phyloP scores from a whole-genome alignment of 2,797 vertebrate genomes.

The Diplodus puntazzo region DNA sequence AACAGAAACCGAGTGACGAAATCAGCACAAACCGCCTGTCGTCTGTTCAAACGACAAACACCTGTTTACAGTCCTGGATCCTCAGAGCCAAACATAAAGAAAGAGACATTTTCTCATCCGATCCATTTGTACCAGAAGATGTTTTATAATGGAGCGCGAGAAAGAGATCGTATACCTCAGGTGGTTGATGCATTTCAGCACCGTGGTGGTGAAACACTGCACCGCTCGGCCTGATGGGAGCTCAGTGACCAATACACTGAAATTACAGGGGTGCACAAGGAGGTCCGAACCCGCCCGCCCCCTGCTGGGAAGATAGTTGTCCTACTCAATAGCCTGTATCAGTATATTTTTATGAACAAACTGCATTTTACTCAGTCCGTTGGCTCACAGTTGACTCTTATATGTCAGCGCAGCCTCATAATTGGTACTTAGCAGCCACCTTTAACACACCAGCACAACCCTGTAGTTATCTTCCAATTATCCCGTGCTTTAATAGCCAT shows the following conservation, averaged over 20 bases:
- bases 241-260: not conserved
- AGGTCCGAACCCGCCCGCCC: no score
- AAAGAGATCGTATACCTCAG: not conserved
- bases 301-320: no score
- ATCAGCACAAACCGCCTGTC: not conserved
- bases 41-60: not conserved
- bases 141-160: not conserved
- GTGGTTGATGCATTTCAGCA: not conserved
- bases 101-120: not conserved
- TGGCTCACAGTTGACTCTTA: no score
- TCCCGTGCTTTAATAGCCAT: no score
- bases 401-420: no score
- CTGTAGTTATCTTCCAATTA: no score
- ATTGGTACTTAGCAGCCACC: no score
- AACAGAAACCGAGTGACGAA: not conserved
- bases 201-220: not conserved
- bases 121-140: not conserved
- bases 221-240: not conserved
- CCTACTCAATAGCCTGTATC: no score
- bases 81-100: not conserved
- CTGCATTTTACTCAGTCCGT: no score
- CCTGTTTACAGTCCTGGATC: not conserved
- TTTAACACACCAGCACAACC: no score
- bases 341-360: no score
- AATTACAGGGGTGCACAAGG: no score